Evolutionary conservation across 1,140 invertebrate genomes (phyloP).

Genomic region (Diabrotica virgifera): DNA sequence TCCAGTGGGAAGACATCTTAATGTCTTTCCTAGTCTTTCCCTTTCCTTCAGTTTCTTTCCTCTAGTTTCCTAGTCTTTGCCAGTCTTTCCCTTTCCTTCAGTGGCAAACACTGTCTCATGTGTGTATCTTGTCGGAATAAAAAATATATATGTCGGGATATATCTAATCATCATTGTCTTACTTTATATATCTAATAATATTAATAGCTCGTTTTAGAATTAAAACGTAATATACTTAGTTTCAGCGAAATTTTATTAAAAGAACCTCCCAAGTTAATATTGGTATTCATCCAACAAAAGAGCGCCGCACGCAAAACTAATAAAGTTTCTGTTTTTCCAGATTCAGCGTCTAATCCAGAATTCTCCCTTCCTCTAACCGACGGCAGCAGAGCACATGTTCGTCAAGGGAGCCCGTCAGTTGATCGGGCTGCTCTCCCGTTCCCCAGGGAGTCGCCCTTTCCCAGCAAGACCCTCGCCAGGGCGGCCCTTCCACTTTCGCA

Average conservation of each 20-base stretch:
- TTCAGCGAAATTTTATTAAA: not conserved
- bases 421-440: conserved; percentile 18
- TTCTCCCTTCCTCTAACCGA: not conserved
- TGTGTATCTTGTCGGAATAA: too few relatives aligned
- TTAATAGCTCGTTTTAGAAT: too few relatives aligned
- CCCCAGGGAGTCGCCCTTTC: conserved; percentile 25
- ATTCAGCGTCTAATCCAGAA: not conserved
- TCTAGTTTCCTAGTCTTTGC: too few relatives aligned
- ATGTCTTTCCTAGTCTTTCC: too few relatives aligned
- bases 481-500: conserved; percentile 11
- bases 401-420: conserved; percentile 26
- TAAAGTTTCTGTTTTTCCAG: not conserved
- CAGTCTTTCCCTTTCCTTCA: too few relatives aligned
- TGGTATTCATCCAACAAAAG: not conserved
- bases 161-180: too few relatives aligned
- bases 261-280: not conserved
- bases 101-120: too few relatives aligned
- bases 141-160: too few relatives aligned
- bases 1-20: too few relatives aligned
- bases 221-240: not conserved
- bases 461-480: not conserved
- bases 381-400: conserved; percentile 15
- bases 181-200: too few relatives aligned
- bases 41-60: too few relatives aligned
- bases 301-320: not conserved